These are phyloP conservation scores for Etheostoma spectabile DNA, from an alignment of 2,113 vertebrate genomes.

Conservation along the genomic window DNA sequence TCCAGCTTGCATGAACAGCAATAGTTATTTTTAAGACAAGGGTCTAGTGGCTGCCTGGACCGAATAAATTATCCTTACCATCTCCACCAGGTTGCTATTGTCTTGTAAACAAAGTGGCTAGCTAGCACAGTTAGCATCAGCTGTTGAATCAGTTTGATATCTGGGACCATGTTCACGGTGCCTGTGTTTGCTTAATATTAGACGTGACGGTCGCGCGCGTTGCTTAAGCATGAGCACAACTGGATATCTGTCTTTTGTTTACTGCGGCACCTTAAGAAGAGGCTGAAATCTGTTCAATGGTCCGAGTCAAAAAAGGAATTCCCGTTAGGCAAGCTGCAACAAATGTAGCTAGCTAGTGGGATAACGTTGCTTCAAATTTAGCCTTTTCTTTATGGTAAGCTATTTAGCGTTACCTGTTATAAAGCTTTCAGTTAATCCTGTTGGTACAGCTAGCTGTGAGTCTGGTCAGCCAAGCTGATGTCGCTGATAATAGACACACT, in stretches of 20 bases:
- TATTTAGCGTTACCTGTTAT: slow-evolving; percentile 2
- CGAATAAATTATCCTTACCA: not conserved
- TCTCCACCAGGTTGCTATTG: slow-evolving; percentile 67
- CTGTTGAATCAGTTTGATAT: slow-evolving; percentile 26
- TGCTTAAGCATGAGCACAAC: not conserved
- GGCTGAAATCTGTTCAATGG: not conserved
- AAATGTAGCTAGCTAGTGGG: slow-evolving; percentile 19
- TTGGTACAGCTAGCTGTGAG: not conserved
- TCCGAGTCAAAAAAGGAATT: not conserved
- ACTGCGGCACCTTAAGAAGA: not conserved
- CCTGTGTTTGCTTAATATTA: slow-evolving; percentile 16
- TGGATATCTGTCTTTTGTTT: not conserved
- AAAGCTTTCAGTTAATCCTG: not conserved
- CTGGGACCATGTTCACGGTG: slow-evolving; percentile 42
- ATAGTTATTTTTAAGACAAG: not conserved
- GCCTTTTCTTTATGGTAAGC: not conserved
- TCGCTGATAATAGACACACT: slow-evolving; percentile 9
- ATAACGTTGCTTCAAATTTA: not conserved
- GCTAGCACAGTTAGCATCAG: slow-evolving; percentile 66
- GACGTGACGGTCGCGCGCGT: not conserved
- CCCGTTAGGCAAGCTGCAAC: not conserved
- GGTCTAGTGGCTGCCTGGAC: not conserved
- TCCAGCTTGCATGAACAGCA: not conserved
- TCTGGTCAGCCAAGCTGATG: not conserved
- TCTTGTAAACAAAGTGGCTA: slow-evolving; percentile 78